These are phyloP conservation scores for Carassius gibelio DNA, from an alignment of 2,113 vertebrate genomes.

Conservation along the genomic window DNA sequence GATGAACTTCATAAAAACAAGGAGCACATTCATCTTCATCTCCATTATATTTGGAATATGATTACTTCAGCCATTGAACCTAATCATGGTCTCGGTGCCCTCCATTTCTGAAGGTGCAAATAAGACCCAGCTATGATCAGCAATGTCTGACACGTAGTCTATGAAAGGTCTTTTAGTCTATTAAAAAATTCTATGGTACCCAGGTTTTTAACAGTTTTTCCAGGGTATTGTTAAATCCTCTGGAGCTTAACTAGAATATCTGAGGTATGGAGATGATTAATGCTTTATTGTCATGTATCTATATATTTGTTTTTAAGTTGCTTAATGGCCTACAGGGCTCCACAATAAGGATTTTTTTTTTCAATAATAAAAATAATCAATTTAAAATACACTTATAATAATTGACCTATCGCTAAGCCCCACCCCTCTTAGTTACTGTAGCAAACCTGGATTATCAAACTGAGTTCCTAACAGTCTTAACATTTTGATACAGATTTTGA, in stretches of 20 bases:
- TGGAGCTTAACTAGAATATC: constrained; percentile 52
- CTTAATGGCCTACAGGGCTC: no score
- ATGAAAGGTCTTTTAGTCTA: constrained; percentile 2
- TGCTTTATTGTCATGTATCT: constrained; percentile 75
- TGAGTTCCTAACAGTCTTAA: no score
- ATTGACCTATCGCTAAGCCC: neutral
- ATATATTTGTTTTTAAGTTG: neutral
- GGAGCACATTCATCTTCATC: constrained; percentile 31
- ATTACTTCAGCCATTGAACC: constrained; percentile 33
- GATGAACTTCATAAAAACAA: constrained; percentile 33
- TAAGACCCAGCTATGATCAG: neutral
- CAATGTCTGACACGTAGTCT: neutral
- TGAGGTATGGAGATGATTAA: constrained; percentile 58
- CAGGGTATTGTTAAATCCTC: constrained; percentile 16
- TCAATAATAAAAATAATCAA: no score
- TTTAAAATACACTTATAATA: neutral
- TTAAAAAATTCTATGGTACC: constrained; percentile 15
- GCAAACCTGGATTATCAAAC: no score
- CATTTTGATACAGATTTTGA: no score
- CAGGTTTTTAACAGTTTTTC: constrained; percentile 29
- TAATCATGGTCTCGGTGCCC: constrained; percentile 19
- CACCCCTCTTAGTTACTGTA: no score
- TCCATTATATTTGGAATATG: constrained; percentile 28
- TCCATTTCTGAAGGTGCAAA: constrained; percentile 33
- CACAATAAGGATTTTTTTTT: no score